Base-by-base conservation (phyloP, 2,888 invertebrate genomes). In the Erebia ligea region DNA sequence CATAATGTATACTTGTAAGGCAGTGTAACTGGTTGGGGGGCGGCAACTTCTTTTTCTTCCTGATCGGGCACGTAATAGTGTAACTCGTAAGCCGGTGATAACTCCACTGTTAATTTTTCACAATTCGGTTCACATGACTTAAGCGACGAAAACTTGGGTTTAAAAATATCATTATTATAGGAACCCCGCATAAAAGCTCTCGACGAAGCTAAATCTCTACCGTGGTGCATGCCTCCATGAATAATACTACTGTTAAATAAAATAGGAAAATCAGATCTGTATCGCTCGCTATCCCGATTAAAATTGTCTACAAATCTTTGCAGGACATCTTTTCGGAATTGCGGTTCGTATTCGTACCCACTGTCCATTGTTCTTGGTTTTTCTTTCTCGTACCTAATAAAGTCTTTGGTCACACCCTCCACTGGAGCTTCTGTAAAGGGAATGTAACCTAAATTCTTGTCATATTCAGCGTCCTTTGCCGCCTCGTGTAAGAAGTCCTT, bases 1-100 rank as follows among this genome's bases (percentile, higher is more conserved):
- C 67, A 67, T 67, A 67, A 67, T 15, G 62, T 80, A 76, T 85
- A 15, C 74, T 77, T 71, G 76, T 80, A 19, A 8, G 83, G 79
- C 52, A 74, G 17, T 9, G 82, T 75, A 34, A 76, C 69, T 2
- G 81, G 69, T 13, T 77, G 82, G n/a, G 80, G 76, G 52, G 84
- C 84, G 1, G 77, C 75, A 71, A 81, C 79, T 62, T 87, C 85
- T 42, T 78, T 82, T 74, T 92, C 90, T 73, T 92, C 92, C 76
- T 92, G 87, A 1, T 91, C 91, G 0, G 92, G 91, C 25, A 92
- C 85, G 79, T 89, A 93, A 78, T 92, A 93, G 73, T 90, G 90
- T 69, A 93, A 81, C 81, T 92, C 92, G 77, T 92, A 93, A 0
- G 87, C 88, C 0, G 92, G 90, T 0, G 91, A 86, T 59, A 92